A percentile compares a stretch with the other conserved stretches of the same genome.
phyloP scores from a whole-genome alignment of 1,140 invertebrate species.

The Zaprionus tsacasi region DNA sequence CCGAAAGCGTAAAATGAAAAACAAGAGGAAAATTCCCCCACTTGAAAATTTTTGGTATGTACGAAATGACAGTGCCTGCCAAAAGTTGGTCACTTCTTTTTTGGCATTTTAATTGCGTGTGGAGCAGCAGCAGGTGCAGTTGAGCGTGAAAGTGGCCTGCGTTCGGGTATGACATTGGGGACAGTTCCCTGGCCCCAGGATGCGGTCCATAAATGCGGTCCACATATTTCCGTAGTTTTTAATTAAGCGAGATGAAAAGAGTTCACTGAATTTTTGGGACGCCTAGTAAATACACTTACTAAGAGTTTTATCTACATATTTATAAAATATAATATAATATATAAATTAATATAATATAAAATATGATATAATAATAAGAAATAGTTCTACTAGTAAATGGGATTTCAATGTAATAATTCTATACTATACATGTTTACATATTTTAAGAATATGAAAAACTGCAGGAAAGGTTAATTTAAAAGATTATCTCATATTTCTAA shows the following conservation, averaged over 20 bases:
- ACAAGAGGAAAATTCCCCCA: background rate
- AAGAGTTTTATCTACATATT: background rate
- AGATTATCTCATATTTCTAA: too few species aligned
- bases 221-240: constrained; percentile 52
- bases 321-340: too few species aligned
- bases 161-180: background rate
- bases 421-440: too few species aligned
- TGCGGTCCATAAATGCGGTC: constrained; percentile 12
- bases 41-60: background rate
- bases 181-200: background rate
- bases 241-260: constrained; percentile 48
- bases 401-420: too few species aligned
- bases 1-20: background rate
- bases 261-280: background rate
- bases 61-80: constrained; percentile 20
- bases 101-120: constrained; percentile 60
- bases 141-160: constrained; percentile 69
- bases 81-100: constrained; percentile 39
- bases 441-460: too few species aligned
- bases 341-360: too few species aligned
- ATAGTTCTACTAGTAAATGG: too few species aligned
- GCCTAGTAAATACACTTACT: background rate
- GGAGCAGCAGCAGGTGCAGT: constrained; percentile 59
- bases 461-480: too few species aligned
- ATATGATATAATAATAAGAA: too few species aligned